Base-by-base conservation (phyloP, 2,888 invertebrate genomes). In the Drosophila planitibia region DNA sequence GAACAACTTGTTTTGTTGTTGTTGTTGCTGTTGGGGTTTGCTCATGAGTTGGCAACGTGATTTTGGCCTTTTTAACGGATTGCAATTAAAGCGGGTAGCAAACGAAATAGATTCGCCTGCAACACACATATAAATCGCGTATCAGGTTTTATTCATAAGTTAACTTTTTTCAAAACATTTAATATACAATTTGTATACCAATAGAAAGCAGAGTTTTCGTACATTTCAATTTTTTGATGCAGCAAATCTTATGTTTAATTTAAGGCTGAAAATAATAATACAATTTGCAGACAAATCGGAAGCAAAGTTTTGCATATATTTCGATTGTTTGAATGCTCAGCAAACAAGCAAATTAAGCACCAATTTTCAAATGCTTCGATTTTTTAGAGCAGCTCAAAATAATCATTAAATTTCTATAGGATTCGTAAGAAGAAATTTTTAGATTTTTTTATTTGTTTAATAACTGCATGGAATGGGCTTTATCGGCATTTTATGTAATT, bases 41-140 rank as follows among this genome's bases (percentile, higher is more conserved):
- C 25, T 51, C 82, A 87, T 79, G 80, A 41, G 49, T 57, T 70
- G 55, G 75, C 89, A 85, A 78, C 91, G 89, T 85, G 85, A 89
- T 81, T 84, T 67, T 52, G 16, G 57, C 33, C 19, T 25, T 41
- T 41, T 72, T 51, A 14, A 55, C 51, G 65, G 65, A 33, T 53
- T 39, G 22, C 49, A 54, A 28, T 51, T 69, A 10, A 39, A 41
- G 30, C 35, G 59, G 49, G n/a, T 58, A 28, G n/a, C 47, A 47
- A 47, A 16, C 47, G 47, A 47, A 47, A 25, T 47, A 47, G 1
- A 9, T 47, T 47, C 47, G 25, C 16, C 16, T 25, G 4, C 7
- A 47, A 25, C 7, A 2, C 22, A 2, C 4, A 22, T 9, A 25
- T 9, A 25, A 47, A 25, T 25, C 25, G 4, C 22, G 9, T 4